Conservation (phyloP, 1,140 invertebrate genomes). For the Andricus grossulariae region DNA sequence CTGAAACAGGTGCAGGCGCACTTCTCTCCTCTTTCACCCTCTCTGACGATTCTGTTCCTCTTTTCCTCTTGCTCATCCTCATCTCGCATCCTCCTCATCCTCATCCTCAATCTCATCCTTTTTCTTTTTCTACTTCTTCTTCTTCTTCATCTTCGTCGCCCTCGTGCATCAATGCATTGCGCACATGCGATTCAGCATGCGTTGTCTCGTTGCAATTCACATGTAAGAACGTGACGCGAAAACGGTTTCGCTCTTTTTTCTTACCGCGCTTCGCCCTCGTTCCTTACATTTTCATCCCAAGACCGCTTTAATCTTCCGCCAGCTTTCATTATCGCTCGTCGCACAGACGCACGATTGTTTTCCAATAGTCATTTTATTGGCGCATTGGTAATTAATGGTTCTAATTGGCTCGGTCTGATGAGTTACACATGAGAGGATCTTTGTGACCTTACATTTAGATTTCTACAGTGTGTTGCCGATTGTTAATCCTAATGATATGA, state of each 20-base stretch:
- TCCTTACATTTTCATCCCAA: conserved; percentile 55
- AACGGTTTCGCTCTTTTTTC: conserved; percentile 53
- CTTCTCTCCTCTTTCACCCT: conserved; percentile 38
- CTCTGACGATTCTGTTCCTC: neutral
- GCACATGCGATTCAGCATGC: conserved; percentile 47
- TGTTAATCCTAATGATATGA: too few relatives aligned
- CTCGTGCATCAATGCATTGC: conserved; percentile 40
- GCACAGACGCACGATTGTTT: neutral
- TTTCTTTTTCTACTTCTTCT: conserved; percentile 7
- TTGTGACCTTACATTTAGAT: too few relatives aligned
- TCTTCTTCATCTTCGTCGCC: conserved; percentile 33
- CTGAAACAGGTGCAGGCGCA: conserved; percentile 70
- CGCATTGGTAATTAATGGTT: neutral
- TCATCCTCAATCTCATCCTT: neutral
- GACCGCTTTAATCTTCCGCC: conserved; percentile 54
- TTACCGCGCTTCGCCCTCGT: conserved; percentile 47
- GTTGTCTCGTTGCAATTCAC: conserved; percentile 43
- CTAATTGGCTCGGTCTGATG: neutral
- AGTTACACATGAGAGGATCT: too few relatives aligned
- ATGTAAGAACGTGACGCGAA: conserved; percentile 30
- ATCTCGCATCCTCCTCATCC: conserved; percentile 17
- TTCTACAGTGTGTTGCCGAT: too few relatives aligned
- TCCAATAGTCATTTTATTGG: too few relatives aligned
- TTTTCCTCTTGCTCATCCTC: neutral
- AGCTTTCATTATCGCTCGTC: conserved; percentile 24